phyloP scores from a whole-genome alignment of 2,888 invertebrate species.

The Cataglyphis altisquamis region DNA sequence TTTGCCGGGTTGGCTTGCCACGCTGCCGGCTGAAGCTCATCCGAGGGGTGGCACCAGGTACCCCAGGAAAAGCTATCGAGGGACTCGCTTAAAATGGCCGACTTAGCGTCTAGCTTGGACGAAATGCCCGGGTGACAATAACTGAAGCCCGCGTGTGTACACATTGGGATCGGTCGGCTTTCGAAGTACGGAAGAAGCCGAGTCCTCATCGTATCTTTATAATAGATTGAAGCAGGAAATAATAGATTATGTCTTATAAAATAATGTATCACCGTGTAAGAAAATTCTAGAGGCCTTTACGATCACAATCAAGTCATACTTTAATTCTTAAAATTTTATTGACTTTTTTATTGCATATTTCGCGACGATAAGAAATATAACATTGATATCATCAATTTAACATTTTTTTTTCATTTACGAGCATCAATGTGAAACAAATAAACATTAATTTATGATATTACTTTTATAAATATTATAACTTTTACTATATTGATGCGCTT shows the following conservation, averaged over 20 bases:
- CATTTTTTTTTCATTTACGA: neutral
- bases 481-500: neutral
- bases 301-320: neutral
- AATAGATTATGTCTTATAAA: neutral
- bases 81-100: constrained; percentile 81
- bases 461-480: neutral
- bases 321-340: neutral
- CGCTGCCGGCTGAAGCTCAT: constrained; percentile 83
- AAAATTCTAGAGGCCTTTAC: too few species aligned
- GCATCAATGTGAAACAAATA: neutral
- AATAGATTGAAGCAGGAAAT: neutral
- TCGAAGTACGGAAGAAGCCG: neutral
- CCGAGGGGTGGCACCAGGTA: constrained; percentile 83
- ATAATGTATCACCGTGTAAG: neutral
- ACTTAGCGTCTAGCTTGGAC: constrained; percentile 71
- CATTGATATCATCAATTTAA: neutral
- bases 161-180: neutral
- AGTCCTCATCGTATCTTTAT: constrained; percentile 16
- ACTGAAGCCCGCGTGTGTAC: constrained; percentile 15
- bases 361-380: neutral
- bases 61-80: constrained; percentile 78
- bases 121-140: constrained; percentile 69
- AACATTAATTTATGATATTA: neutral
- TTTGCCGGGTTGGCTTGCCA: constrained; percentile 85
- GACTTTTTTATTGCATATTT: neutral